These are phyloP conservation scores for Muraenolepis orangiensis DNA, from an alignment of 2,797 vertebrate genomes.

Conservation along the genomic window DNA sequence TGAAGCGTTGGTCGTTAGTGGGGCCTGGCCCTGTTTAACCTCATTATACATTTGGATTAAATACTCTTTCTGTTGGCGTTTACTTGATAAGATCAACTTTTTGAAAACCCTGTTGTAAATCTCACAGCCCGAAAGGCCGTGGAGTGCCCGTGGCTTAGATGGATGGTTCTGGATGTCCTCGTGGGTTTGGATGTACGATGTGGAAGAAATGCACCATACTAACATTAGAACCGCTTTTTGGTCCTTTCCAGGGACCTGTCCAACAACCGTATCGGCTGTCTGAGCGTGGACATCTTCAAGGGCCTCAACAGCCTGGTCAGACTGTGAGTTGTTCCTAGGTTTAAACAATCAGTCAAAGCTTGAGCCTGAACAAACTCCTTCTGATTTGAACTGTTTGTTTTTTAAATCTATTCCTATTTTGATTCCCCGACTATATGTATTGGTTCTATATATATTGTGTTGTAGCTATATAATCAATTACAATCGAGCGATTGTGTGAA, in stretches of 20 bases:
- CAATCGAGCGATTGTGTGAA: no score
- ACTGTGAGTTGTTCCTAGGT: constrained; percentile 93
- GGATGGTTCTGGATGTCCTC: background rate
- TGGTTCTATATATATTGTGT: no score
- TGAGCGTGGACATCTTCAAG: constrained; percentile 90
- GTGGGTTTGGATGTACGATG: background rate
- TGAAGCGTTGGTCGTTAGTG: no score
- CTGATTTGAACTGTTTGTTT: background rate
- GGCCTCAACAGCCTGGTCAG: constrained; percentile 85
- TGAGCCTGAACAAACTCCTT: background rate
- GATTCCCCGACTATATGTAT: no score
- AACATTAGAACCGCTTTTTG: background rate
- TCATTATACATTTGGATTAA: no score
- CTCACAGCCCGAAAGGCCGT: background rate
- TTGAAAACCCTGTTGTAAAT: background rate
- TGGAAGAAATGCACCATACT: no score
- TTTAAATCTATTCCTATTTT: background rate
- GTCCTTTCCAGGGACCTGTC: constrained; percentile 84
- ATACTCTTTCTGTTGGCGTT: no score
- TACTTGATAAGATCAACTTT: no score
- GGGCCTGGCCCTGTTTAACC: no score
- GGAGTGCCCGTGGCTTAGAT: background rate
- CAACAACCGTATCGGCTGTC: constrained; percentile 94
- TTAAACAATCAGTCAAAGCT: no score
- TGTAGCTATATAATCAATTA: no score